Evolutionary conservation across 2,888 invertebrate genomes (phyloP).

Genomic region (Sabatieria punctata): DNA sequence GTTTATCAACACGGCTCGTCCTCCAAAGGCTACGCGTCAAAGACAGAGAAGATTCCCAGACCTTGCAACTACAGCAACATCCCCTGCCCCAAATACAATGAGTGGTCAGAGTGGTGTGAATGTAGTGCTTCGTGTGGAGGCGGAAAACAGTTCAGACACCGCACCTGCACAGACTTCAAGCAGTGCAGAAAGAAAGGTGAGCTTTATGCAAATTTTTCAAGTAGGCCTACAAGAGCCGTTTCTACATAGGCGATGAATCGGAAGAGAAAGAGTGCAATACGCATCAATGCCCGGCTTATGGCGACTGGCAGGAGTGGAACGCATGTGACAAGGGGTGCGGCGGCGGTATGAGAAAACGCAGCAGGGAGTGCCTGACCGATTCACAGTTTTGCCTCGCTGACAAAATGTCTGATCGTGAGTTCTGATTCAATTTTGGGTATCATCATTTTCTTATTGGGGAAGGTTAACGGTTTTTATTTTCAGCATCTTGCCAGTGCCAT

Average conservation of each 20-base stretch:
- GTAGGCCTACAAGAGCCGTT: too few relatives aligned
- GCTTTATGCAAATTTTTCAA: too few relatives aligned
- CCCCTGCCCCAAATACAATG: background rate
- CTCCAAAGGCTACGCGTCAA: background rate
- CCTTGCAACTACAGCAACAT: background rate
- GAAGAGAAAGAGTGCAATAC: constrained; percentile 3
- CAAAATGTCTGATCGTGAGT: background rate
- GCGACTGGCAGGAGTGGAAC: constrained; percentile 2
- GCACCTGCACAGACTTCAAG: too few relatives aligned
- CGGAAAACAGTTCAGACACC: background rate
- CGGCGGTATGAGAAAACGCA: background rate
- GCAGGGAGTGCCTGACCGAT: background rate
- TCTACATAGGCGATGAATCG: constrained; percentile 6
- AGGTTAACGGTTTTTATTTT: too few relatives aligned
- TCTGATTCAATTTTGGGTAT: too few relatives aligned
- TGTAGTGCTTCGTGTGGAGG: background rate
- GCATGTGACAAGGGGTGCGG: background rate
- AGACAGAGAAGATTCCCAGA: background rate
- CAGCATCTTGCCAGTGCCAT: background rate
- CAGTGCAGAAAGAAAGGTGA: too few relatives aligned
- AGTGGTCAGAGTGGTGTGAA: constrained; percentile 2
- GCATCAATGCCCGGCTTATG: constrained; percentile 7
- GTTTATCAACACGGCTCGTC: background rate
- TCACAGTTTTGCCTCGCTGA: background rate
- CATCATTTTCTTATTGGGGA: too few relatives aligned